Evolutionary conservation across 2,113 vertebrate genomes (phyloP).

Genomic region (Grammomys dolichurus): DNA sequence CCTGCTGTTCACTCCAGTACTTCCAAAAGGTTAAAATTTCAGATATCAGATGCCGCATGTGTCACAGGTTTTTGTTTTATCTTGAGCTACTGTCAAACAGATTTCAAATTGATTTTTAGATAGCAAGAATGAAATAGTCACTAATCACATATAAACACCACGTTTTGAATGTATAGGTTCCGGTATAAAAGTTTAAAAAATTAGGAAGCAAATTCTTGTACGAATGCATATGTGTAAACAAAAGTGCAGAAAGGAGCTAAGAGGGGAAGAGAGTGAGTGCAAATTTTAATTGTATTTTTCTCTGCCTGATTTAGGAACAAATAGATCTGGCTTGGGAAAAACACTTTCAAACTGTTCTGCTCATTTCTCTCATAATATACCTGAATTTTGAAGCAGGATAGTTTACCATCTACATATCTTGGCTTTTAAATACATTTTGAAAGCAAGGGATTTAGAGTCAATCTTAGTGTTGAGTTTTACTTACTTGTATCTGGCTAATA

Average conservation of each 20-base stretch:
- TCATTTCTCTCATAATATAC: background rate
- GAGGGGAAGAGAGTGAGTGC: constrained; percentile 29
- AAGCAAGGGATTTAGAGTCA: background rate
- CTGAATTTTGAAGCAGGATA: background rate
- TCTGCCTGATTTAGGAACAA: background rate
- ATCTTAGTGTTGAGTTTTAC: background rate
- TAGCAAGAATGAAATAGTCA: background rate
- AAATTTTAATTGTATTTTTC: background rate
- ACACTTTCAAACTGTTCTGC: constrained; percentile 16
- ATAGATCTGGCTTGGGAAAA: constrained; percentile 57
- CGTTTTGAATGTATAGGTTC: background rate
- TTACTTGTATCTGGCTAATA: background rate
- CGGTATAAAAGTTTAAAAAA: constrained; percentile 15
- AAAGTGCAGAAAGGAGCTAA: background rate
- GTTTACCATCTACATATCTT: background rate
- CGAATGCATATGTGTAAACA: background rate
- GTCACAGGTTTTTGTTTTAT: background rate
- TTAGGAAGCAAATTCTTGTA: background rate
- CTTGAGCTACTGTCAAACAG: constrained; percentile 60
- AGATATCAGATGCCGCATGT: background rate
- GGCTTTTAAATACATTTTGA: constrained; percentile 20
- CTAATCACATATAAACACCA: constrained; percentile 57
- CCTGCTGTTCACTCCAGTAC: constrained; percentile 68
- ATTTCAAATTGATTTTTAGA: background rate
- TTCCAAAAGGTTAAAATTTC: constrained; percentile 76